Conservation (phyloP, 2,888 invertebrate species). For the Eucera pruinosa region DNA sequence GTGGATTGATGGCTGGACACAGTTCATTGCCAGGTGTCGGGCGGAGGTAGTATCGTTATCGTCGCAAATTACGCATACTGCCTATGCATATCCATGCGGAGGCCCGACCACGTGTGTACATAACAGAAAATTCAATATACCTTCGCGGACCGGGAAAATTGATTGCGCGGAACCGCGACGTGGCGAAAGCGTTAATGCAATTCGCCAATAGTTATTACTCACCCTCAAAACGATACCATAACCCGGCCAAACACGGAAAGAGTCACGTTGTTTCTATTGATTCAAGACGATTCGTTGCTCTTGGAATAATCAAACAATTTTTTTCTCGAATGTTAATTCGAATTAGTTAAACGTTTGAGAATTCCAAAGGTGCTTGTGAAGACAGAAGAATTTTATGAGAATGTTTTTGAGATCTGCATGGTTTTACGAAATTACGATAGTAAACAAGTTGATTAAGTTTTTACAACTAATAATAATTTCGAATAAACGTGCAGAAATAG, state of each 20-base stretch:
- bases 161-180: slow-evolving; percentile 38
- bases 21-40: slow-evolving; percentile 54
- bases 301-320: neutral
- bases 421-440: no score
- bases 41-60: slow-evolving; percentile 50
- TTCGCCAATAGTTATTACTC: slow-evolving; percentile 43
- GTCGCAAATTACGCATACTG: slow-evolving; percentile 47
- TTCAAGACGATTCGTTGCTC: neutral
- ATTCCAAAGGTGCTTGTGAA: no score
- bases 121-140: slow-evolving; percentile 58
- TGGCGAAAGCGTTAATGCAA: slow-evolving; percentile 48
- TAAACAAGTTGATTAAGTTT: no score
- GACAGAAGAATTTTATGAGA: no score
- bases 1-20: slow-evolving; percentile 52
- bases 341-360: no score
- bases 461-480: no score
- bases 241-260: neutral
- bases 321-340: no score
- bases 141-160: slow-evolving; percentile 35
- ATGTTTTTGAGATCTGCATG: no score
- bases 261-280: neutral
- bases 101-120: slow-evolving; percentile 31
- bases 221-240: neutral
- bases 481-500: no score
- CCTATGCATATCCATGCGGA: slow-evolving; percentile 50